Evolutionary conservation across 2,888 invertebrate genomes (phyloP).

Genomic region (Ophion ellenae): DNA sequence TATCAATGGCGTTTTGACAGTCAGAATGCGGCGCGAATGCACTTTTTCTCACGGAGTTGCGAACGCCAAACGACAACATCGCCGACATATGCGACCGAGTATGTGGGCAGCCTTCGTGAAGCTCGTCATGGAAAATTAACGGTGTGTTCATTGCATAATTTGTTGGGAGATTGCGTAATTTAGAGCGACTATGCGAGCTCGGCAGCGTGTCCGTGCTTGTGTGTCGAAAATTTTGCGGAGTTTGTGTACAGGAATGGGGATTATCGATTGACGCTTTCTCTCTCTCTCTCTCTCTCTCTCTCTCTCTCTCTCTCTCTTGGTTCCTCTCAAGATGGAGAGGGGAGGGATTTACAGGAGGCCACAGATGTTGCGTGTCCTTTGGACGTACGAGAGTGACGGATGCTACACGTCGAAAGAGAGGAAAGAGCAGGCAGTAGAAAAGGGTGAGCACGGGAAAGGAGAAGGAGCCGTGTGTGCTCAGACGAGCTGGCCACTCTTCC

Average conservation of each 20-base stretch:
- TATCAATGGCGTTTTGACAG: not conserved
- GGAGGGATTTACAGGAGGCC: conserved; percentile 16
- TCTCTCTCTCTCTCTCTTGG: too few relatives aligned
- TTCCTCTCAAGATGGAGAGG: not conserved
- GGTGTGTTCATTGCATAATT: conserved; percentile 42
- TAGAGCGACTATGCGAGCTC: not conserved
- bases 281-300: too few relatives aligned
- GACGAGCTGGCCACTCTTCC: conserved; percentile 23
- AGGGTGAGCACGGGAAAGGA: not conserved
- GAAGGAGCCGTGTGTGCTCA: conserved; percentile 16
- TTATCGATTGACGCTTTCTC: conserved; percentile 41
- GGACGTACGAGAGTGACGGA: conserved; percentile 20
- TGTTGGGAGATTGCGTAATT: conserved; percentile 14
- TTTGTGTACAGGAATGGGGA: conserved; percentile 9
- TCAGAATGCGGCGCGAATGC: not conserved
- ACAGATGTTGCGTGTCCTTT: conserved; percentile 29
- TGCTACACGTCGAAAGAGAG: not conserved
- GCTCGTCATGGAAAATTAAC: not conserved
- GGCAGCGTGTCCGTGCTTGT: not conserved
- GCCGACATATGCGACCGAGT: not conserved
- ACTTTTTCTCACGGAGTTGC: not conserved
- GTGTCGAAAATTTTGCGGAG: not conserved
- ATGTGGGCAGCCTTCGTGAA: not conserved
- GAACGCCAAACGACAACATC: conserved; percentile 8
- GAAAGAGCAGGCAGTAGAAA: not conserved